Evolutionary conservation across 2,797 vertebrate species (phyloP).

Genomic region (Enteromius viviparus): DNA sequence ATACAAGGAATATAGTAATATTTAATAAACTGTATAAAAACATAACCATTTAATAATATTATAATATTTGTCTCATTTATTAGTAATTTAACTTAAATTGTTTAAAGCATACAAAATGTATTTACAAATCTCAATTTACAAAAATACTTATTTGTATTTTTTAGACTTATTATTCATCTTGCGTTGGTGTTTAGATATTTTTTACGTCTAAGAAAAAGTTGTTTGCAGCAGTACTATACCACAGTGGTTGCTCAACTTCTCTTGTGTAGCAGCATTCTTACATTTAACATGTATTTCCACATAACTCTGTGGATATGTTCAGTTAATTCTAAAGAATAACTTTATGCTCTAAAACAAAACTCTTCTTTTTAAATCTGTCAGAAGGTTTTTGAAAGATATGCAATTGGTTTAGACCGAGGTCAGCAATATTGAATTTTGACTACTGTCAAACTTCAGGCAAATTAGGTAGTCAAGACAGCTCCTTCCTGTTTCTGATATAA

Average conservation of each 20-base stretch:
- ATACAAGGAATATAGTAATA: neutral
- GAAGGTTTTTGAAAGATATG: neutral
- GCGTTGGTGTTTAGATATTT: neutral
- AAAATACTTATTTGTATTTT: too few species aligned
- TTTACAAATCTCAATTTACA: too few species aligned
- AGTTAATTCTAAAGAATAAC: neutral
- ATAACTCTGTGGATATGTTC: neutral
- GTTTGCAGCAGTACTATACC: neutral
- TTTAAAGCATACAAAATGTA: neutral
- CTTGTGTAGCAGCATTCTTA: neutral
- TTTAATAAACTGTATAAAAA: neutral
- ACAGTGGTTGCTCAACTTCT: neutral
- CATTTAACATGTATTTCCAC: slow-evolving; percentile 8
- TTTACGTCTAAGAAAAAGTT: neutral
- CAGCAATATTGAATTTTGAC: neutral
- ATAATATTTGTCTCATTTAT: neutral
- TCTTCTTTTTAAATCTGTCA: neutral
- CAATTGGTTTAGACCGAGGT: neutral
- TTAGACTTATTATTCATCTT: neutral
- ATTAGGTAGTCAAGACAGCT: neutral
- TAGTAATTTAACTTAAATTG: neutral
- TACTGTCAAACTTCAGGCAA: neutral
- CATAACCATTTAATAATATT: neutral
- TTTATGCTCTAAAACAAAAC: neutral
- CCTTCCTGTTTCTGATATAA: neutral